phyloP scores from a whole-genome alignment of 2,888 invertebrate genomes.

The Dasysyrphus albostriatus region DNA sequence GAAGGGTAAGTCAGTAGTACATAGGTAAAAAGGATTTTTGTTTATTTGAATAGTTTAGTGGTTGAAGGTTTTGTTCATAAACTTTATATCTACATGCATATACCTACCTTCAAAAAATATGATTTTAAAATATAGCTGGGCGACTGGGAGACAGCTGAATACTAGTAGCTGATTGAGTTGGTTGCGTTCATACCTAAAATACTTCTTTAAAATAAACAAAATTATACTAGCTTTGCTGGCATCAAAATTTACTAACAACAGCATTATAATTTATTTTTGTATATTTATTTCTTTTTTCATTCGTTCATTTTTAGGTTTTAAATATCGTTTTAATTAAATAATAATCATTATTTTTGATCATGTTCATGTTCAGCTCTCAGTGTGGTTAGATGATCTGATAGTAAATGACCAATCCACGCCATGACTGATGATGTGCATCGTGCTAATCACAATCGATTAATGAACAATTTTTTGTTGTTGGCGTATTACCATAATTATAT shows the following conservation, averaged over 20 bases:
- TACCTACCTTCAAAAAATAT: conserved; percentile 43
- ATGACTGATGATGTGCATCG: background rate
- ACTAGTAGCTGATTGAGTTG: conserved; percentile 61
- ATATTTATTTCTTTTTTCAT: background rate
- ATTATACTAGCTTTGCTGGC: conserved; percentile 52
- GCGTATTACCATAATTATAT: conserved; percentile 15
- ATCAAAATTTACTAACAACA: conserved; percentile 55
- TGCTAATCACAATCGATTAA: conserved; percentile 19
- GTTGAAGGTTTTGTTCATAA: conserved; percentile 43
- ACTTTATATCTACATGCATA: conserved; percentile 22
- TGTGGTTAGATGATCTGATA: conserved; percentile 4
- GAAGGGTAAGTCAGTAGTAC: conserved; percentile 81
- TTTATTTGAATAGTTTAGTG: conserved; percentile 26
- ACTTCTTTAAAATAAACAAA: conserved; percentile 17
- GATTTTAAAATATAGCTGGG: conserved; percentile 58
- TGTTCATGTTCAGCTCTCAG: conserved; percentile 10
- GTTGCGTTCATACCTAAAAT: conserved; percentile 50
- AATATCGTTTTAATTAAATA: conserved; percentile 1
- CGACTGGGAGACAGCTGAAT: conserved; percentile 53
- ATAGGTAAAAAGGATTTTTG: background rate
- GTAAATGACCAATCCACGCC: background rate
- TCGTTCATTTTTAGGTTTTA: background rate
- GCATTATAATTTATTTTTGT: background rate
- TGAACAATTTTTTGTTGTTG: conserved; percentile 28
- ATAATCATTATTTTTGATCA: conserved; percentile 17